phyloP scores from a whole-genome alignment of 2,888 invertebrate species.

The Masnerella sp. region DNA sequence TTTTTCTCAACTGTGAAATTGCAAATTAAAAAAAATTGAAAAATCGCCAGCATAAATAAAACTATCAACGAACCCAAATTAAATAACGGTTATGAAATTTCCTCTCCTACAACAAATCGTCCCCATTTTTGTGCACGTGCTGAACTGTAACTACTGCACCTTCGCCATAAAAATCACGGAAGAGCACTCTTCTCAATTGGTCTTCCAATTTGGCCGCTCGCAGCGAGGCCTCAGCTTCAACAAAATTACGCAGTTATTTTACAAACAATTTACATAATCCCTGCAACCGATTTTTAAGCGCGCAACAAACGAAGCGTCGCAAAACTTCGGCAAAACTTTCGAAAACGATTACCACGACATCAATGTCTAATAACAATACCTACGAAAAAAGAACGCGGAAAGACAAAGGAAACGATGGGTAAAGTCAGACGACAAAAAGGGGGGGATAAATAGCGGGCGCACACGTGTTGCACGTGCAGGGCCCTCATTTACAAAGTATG shows the following conservation, averaged over 20 bases:
- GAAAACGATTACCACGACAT: conserved; percentile 24
- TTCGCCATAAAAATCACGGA: no score
- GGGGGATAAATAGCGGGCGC: conserved; percentile 1
- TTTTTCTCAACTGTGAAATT: no score
- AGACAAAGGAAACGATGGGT: conserved; percentile 16
- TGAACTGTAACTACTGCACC: no score
- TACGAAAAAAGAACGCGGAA: conserved; percentile 10
- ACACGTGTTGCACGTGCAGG: conserved; percentile 24
- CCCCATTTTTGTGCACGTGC: no score
- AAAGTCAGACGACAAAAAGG: conserved; percentile 4
- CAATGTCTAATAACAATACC: conserved; percentile 10
- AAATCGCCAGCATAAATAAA: no score
- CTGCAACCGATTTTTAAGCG: not conserved
- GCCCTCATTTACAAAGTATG: conserved; percentile 27
- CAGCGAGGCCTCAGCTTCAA: no score
- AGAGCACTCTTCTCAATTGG: no score
- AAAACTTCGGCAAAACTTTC: conserved; percentile 16
- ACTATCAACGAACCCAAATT: no score
- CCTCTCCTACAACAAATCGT: no score
- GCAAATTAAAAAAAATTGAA: no score
- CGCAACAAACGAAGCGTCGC: conserved; percentile 14
- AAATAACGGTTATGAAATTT: no score
- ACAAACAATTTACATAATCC: conserved; percentile 18
- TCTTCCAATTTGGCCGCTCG: no score
- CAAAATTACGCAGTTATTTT: conserved; percentile 16